These are phyloP conservation scores for Nomia melanderi DNA, from an alignment of 1,140 invertebrate species.

Conservation along the genomic window DNA sequence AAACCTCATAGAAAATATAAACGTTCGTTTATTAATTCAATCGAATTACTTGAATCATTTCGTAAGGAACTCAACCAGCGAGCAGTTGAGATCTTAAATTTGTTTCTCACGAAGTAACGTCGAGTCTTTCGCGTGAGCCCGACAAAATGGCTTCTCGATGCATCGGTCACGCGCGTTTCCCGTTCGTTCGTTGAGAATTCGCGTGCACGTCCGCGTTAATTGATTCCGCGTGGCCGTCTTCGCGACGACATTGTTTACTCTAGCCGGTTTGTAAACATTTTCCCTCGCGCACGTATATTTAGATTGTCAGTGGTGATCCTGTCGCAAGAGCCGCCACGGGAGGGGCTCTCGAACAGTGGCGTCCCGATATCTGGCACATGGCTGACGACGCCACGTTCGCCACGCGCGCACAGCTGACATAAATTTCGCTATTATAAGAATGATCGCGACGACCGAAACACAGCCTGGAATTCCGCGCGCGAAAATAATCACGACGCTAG, in stretches of 20 bases:
- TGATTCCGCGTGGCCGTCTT: conserved; percentile 8
- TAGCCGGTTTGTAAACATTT: conserved; percentile 54
- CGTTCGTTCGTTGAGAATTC: background rate
- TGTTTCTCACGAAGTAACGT: too few species aligned
- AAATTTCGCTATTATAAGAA: conserved; percentile 27
- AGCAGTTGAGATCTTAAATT: too few species aligned
- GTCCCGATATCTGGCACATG: background rate
- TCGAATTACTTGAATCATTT: too few species aligned
- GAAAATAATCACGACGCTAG: background rate
- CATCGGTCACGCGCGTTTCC: background rate
- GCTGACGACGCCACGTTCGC: background rate
- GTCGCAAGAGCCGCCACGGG: conserved; percentile 1
- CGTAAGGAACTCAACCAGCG: too few species aligned
- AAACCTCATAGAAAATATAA: too few species aligned
- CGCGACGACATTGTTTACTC: background rate
- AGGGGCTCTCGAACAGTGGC: background rate
- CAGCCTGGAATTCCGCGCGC: background rate
- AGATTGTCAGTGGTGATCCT: conserved; percentile 14
- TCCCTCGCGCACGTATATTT: conserved; percentile 41
- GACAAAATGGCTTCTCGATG: too few species aligned
- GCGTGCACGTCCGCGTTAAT: background rate
- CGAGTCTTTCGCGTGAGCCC: too few species aligned
- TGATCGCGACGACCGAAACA: conserved; percentile 1
- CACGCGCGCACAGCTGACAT: background rate
- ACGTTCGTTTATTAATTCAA: too few species aligned